Base-by-base conservation (phyloP, 1,140 invertebrate genomes). In the Oscheius sp. region DNA sequence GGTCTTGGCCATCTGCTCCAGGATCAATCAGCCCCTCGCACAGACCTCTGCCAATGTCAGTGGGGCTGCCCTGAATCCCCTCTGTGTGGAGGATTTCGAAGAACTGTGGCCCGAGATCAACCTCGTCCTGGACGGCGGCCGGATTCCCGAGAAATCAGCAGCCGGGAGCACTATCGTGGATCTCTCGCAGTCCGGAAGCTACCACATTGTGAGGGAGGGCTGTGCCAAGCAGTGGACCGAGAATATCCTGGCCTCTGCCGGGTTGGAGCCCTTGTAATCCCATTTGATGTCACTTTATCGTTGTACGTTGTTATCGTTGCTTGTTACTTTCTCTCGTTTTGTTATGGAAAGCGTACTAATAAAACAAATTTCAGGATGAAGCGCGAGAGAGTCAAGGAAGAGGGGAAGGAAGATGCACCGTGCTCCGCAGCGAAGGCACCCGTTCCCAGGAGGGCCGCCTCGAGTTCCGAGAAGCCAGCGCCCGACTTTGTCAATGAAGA, bases 11-110 rank as follows among this genome's bases (percentile, higher is more conserved):
- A 58, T 77, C 20, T 77, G 76, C 74, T 36, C 18, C n/a, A 26
- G 23, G 58, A 52, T 77, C 18, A 65, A 62, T 3, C 34, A 70
- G 29, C 76, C 76, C 10, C 42, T 77, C 4, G 76, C 76, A 23
- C 73, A 75, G 42, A 77, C 76, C 10, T 74, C 70, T 7, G 76
- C 76, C 1, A 77, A 77, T 68, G 35, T 70, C 2, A 76, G 73
- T 52, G 72, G 72, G n/a, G 67, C 72, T 4, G 18, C 65, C 13
- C 32, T 61, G 3, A 74, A 74, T 23, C 72, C 72, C 18, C 31
- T 59, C 1, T 52, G 34, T 13, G 65, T 74, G 26, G 64, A 71
- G 23, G 68, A 77, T 32, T 77, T 77, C 68, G 35, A 55, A 42
- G 46, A 76, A 15, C 23, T 77, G 2, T 62, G 55, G 10, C 3